Base-by-base conservation (phyloP, 2,113 vertebrate species). In the Scytalopus superciliaris region DNA sequence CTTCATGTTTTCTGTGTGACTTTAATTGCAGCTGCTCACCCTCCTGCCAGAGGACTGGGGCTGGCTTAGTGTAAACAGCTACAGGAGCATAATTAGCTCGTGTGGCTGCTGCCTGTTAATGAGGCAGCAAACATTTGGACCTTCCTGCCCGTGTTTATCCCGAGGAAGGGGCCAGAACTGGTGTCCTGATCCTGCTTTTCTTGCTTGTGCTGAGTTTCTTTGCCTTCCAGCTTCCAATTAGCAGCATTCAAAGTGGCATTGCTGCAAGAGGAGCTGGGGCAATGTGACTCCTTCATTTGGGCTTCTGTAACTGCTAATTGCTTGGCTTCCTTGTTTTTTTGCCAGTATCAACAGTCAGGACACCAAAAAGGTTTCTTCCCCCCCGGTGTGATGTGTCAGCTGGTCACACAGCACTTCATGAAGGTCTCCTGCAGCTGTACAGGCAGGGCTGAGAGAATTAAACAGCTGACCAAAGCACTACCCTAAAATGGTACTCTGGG, bases 141-240 rank as follows among this genome's bases (percentile, higher is more conserved):
- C 33, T 68, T 93, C 81, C 70, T 79, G 10, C 76, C 74, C 27
- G 15, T 16, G 22, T 57, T 62, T 35, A 28, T 74, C 74, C 84
- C 56, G 49, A 1, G 8, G 77, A 33, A 62, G 45, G 80, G 74
- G 57, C 45, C 33, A 2, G 28, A 13, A 62, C 50, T 31, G 59
- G 4, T 70, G 45, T 35, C 1, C 3, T 50, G 42, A 63, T 50
- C 89, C 72, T 3, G 49, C 73, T 91, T 78, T 74, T 62, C 93
- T 77, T 56, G 78, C 74, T 67, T 23, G 55, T 2, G 12, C 87
- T 93, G 62, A n/a, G 70, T 5, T 4, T 78, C 84, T 82, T 82
- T 91, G 59, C 78, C 78, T 85, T 42, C 82, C n/a, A 15, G 75
- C 92, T 93, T 56, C 60, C 72, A 24, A 13, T 75, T 56, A 67